Conservation (phyloP, 1,140 invertebrate genomes). For the Drosophila tristis region DNA sequence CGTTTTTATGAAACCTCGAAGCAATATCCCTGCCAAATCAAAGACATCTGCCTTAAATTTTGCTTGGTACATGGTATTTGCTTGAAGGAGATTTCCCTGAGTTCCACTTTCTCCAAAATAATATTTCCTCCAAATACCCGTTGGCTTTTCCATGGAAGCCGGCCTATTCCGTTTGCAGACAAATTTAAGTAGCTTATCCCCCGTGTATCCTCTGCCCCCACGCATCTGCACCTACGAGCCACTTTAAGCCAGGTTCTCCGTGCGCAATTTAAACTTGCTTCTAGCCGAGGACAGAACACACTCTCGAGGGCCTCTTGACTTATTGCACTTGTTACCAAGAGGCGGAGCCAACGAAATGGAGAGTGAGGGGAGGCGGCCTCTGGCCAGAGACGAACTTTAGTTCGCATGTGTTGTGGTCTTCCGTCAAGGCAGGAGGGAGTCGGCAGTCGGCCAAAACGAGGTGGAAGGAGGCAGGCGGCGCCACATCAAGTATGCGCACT, state of each 20-base stretch:
- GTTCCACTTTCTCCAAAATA: too few species aligned
- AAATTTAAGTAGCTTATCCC: constrained; percentile 65
- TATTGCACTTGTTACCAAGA: constrained; percentile 73
- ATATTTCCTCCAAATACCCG: constrained; percentile 9
- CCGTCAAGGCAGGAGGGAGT: constrained; percentile 49
- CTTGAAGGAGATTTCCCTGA: too few species aligned
- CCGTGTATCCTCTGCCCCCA: background rate
- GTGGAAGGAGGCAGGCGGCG: constrained; percentile 4
- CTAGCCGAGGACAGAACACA: constrained; percentile 43
- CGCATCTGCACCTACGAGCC: background rate
- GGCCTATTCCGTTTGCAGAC: constrained; percentile 20
- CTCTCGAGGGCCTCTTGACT: constrained; percentile 74
- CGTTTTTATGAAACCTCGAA: background rate
- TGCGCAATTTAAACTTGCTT: constrained; percentile 59
- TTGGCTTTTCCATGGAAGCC: constrained; percentile 16
- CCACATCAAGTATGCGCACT: constrained; percentile 77
- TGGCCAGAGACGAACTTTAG: constrained; percentile 51
- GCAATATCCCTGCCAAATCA: constrained; percentile 11
- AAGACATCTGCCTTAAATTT: background rate
- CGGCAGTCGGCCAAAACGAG: background rate
- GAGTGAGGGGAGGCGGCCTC: constrained; percentile 12
- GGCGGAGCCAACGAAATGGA: constrained; percentile 14
- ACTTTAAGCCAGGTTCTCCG: constrained; percentile 40
- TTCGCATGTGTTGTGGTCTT: constrained; percentile 81
- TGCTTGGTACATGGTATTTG: background rate